Conservation (phyloP, 2,113 vertebrate species). For the Thomomys bottae region DNA sequence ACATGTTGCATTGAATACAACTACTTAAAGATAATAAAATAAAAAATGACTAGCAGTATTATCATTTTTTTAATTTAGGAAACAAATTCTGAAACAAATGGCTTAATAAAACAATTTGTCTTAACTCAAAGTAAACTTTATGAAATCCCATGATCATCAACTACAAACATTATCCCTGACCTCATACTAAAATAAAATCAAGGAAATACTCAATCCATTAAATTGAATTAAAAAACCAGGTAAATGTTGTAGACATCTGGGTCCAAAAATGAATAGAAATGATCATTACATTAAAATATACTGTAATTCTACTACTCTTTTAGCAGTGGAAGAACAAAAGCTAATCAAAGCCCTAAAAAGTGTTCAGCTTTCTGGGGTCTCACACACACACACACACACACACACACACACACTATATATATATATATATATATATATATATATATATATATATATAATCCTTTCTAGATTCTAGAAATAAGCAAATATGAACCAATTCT, state of each 20-base stretch:
- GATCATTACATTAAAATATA: not conserved
- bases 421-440: no score
- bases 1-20: no score
- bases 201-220: not conserved
- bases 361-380: not conserved
- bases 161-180: not conserved
- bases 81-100: slow-evolving; percentile 21
- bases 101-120: slow-evolving; percentile 33
- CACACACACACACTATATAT: no score
- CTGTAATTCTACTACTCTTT: not conserved
- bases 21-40: no score
- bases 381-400: not conserved
- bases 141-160: slow-evolving; percentile 39
- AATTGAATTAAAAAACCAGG: slow-evolving; percentile 26
- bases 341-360: not conserved
- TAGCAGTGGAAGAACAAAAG: not conserved
- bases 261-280: not conserved
- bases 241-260: not conserved
- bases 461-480: not conserved
- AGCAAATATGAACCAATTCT: not conserved
- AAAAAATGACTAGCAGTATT: not conserved
- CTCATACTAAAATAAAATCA: slow-evolving; percentile 50
- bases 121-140: slow-evolving; percentile 33
- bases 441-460: not conserved
- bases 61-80: slow-evolving; percentile 14